These are phyloP conservation scores for Atta cephalotes DNA, from an alignment of 1,140 invertebrate genomes.

Conservation along the genomic window DNA sequence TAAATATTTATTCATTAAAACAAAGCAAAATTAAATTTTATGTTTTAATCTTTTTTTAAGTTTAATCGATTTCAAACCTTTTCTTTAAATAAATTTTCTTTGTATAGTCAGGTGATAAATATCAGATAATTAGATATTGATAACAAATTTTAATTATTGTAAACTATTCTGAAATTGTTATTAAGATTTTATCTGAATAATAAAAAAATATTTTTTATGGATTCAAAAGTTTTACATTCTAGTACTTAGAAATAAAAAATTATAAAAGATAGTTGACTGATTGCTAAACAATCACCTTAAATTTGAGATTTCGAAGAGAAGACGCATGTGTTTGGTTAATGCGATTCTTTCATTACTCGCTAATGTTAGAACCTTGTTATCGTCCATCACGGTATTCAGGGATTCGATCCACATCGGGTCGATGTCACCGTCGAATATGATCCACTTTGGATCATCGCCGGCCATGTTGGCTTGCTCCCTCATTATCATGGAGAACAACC, in stretches of 20 bases:
- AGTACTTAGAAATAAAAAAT: neutral
- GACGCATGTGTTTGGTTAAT: conserved; percentile 95
- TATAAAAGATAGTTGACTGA: neutral
- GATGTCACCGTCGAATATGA: conserved; percentile 98
- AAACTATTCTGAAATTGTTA: neutral
- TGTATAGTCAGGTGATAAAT: too few relatives aligned
- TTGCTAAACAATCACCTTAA: conserved; percentile 83
- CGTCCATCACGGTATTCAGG: conserved; percentile 95
- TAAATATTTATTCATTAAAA: neutral
- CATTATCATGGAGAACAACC: conserved; percentile 96
- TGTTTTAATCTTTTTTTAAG: neutral
- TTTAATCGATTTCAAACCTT: neutral
- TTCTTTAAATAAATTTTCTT: neutral
- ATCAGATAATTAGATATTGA: neutral
- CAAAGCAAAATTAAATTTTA: neutral
- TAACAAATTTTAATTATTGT: neutral
- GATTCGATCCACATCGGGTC: conserved; percentile 99
- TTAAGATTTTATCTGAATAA: neutral
- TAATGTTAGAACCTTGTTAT: conserved; percentile 94
- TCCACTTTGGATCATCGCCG: conserved; percentile 97
- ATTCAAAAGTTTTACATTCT: neutral
- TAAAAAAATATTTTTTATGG: neutral
- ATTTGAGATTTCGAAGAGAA: conserved; percentile 98
- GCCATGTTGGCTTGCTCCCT: conserved; percentile 96
- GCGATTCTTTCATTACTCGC: conserved; percentile 98